Evolutionary conservation across 2,797 vertebrate species (phyloP).

Genomic region (Carcharodon carcharias): DNA sequence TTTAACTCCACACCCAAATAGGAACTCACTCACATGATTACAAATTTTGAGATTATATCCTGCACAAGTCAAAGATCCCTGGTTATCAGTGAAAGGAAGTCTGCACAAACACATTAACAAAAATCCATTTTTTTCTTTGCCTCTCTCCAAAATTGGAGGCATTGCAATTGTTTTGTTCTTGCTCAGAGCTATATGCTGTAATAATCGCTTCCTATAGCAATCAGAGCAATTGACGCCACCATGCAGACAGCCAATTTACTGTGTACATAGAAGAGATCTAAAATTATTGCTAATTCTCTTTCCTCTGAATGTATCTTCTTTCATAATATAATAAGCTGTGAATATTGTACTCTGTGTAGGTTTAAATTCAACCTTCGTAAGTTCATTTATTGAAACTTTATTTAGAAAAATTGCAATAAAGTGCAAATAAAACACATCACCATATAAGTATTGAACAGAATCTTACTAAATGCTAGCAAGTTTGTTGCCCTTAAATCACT

Average conservation of each 20-base stretch:
- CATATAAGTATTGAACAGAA: neutral
- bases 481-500: neutral
- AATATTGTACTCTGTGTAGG: neutral
- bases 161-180: slow-evolving; percentile 1
- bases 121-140: neutral
- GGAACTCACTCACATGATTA: neutral
- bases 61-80: neutral
- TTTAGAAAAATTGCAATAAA: neutral
- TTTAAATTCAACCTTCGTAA: neutral
- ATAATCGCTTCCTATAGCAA: slow-evolving; percentile 27
- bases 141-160: neutral
- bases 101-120: slow-evolving; percentile 15
- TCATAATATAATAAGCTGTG: neutral
- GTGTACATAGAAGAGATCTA: neutral
- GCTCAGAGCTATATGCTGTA: neutral
- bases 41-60: slow-evolving; percentile 21
- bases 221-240: neutral
- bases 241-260: slow-evolving; percentile 5
- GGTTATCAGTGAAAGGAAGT: slow-evolving; percentile 18
- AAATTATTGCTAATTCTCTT: neutral
- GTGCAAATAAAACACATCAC: neutral
- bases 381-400: neutral
- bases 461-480: neutral
- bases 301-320: neutral
- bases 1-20: slow-evolving; percentile 15